These are phyloP conservation scores for Rutilus rutilus DNA, from an alignment of 2,113 vertebrate genomes.

Conservation along the genomic window DNA sequence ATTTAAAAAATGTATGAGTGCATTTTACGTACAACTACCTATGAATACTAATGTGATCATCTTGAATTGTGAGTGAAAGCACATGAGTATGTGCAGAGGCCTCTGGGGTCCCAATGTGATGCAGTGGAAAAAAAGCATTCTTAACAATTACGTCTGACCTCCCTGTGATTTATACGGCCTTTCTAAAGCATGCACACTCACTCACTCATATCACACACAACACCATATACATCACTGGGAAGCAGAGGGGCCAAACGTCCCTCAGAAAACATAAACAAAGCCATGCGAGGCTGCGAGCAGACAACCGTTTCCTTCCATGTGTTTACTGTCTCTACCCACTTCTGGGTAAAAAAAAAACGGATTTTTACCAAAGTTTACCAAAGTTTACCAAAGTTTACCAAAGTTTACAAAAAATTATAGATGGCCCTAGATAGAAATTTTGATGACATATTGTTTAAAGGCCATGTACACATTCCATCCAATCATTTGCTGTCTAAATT, in stretches of 20 bases:
- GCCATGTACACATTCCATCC: not conserved
- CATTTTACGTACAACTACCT: not conserved
- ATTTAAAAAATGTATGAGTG: not conserved
- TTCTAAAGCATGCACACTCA: conserved; percentile 1
- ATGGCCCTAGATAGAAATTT: not conserved
- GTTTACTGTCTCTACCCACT: not conserved
- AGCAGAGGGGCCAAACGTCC: conserved; percentile 2
- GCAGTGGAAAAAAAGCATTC: conserved; percentile 10
- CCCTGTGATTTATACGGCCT: conserved; percentile 42
- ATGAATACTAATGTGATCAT: conserved; percentile 14
- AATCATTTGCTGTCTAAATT: not conserved
- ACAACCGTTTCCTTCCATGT: not conserved
- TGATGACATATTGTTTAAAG: not conserved
- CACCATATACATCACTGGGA: not conserved
- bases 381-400: not conserved
- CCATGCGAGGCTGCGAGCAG: conserved; percentile 6
- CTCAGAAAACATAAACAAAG: conserved; percentile 27
- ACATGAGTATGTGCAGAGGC: not conserved
- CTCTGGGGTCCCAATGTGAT: conserved; percentile 13
- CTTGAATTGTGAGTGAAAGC: conserved; percentile 12
- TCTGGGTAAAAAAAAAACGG: too few species aligned
- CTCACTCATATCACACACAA: conserved; percentile 19
- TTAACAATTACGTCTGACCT: conserved; percentile 43
- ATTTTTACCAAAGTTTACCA: too few species aligned
- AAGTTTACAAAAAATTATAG: not conserved